phyloP scores from a whole-genome alignment of 2,113 vertebrate species.

The Sapayoa aenigma region DNA sequence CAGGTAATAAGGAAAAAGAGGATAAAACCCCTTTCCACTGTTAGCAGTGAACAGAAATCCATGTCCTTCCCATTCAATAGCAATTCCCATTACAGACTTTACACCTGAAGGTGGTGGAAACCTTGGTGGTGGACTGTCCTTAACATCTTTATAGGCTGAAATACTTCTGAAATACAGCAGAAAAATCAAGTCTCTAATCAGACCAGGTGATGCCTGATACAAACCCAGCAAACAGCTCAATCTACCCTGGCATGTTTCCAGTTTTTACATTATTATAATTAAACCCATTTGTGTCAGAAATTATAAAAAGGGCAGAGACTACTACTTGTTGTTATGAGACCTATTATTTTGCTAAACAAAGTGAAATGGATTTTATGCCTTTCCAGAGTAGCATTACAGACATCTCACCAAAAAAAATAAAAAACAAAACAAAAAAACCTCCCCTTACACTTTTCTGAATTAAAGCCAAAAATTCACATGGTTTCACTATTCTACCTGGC shows the following conservation, averaged over 20 bases:
- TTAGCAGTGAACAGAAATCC: not conserved
- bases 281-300: not conserved
- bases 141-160: not conserved
- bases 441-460: not conserved
- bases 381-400: not conserved
- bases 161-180: not conserved
- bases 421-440: not conserved
- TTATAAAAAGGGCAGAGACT: not conserved
- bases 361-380: not conserved
- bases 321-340: not conserved
- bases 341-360: not conserved
- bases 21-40: not conserved
- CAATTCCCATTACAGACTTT: not conserved
- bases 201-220: not conserved
- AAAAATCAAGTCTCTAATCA: not conserved
- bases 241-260: not conserved
- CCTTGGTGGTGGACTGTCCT: not conserved
- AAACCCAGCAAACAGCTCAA: not conserved
- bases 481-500: constrained; percentile 1
- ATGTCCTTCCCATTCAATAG: not conserved
- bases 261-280: not conserved
- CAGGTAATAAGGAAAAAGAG: not conserved
- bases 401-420: not conserved
- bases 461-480: not conserved
- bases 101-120: not conserved